A percentile compares a stretch with the other conserved stretches of the same genome.
phyloP scores from a whole-genome alignment of 2,113 vertebrate species.

The Accipiter cooperii region DNA sequence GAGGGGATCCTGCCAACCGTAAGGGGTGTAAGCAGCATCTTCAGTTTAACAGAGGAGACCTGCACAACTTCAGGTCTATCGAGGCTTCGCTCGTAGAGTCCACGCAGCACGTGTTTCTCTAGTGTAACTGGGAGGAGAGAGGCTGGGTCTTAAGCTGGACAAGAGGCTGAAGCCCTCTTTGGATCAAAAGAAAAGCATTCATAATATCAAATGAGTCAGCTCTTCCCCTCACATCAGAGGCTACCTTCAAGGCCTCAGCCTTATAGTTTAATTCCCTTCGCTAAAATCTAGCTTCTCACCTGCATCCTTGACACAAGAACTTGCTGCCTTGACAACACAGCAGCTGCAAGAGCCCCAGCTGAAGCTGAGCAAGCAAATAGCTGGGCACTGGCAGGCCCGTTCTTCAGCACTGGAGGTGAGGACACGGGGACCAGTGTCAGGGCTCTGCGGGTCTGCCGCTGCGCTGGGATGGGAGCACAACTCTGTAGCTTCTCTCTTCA shows the following conservation, averaged over 20 bases:
- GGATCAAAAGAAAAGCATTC: background rate
- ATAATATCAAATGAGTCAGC: background rate
- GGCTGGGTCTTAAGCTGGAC: background rate
- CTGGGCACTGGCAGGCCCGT: background rate
- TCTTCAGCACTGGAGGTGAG: background rate
- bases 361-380: background rate
- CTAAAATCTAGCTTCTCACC: background rate
- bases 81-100: background rate
- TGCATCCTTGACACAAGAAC: background rate
- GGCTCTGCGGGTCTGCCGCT: background rate
- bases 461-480: background rate
- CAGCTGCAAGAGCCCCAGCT: background rate
- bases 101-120: background rate
- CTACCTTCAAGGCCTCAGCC: background rate
- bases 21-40: background rate
- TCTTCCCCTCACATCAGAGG: background rate
- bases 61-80: background rate
- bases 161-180: background rate
- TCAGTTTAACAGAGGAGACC: background rate
- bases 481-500: background rate
- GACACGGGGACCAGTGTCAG: fast-evolving
- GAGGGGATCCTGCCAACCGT: background rate
- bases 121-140: background rate
- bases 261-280: background rate
- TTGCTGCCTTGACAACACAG: background rate